Percentiles rank a stretch among this genome's conserved stretches.
These are phyloP conservation scores for Bombus polaris DNA, from an alignment of 1,140 invertebrate species.

Conservation along the genomic window DNA sequence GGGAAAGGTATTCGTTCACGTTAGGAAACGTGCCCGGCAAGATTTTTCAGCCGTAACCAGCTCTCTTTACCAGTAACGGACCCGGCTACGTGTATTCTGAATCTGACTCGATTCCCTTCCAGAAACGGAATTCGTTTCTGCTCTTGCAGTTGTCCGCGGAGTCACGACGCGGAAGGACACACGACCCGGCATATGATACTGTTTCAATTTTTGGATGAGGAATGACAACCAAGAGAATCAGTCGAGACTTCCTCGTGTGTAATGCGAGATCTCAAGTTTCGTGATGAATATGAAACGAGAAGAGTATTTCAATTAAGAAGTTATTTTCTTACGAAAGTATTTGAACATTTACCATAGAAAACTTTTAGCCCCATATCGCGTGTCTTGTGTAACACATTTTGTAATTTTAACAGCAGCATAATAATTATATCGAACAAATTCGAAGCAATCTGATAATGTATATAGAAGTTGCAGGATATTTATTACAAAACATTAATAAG, in stretches of 20 bases:
- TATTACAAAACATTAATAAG: too few relatives aligned
- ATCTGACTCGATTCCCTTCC: conserved; percentile 22
- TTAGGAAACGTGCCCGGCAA: conserved; percentile 41
- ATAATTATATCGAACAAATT: too few relatives aligned
- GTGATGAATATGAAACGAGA: neutral
- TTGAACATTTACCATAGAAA: too few relatives aligned
- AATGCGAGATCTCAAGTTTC: neutral
- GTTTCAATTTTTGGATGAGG: conserved; percentile 35
- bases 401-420: too few relatives aligned
- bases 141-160: neutral
- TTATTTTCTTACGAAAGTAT: too few relatives aligned
- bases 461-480: too few relatives aligned
- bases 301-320: neutral
- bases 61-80: neutral
- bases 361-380: too few relatives aligned
- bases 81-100: conserved; percentile 18
- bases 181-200: conserved; percentile 29
- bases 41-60: conserved; percentile 36
- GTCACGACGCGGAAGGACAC: neutral
- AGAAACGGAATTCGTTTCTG: conserved; percentile 16
- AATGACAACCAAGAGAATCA: neutral
- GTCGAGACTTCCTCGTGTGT: neutral
- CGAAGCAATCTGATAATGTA: too few relatives aligned
- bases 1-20: conserved; percentile 48
- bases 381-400: too few relatives aligned